Evolutionary conservation across 2,113 vertebrate genomes (phyloP).

Genomic region (Sander lucioperca): DNA sequence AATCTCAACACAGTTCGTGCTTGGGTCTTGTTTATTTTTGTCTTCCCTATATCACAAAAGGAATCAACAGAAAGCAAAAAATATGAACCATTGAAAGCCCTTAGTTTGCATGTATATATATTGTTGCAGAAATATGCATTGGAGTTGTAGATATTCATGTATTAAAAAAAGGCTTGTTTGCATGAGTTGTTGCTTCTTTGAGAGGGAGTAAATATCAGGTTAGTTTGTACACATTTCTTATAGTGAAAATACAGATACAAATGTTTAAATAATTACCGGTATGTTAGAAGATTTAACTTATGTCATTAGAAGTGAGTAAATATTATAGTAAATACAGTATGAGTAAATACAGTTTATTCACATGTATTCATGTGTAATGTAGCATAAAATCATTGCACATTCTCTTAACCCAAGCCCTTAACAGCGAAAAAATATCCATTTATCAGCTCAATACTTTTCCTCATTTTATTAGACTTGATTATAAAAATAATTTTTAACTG

Average conservation of each 20-base stretch:
- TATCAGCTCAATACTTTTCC: neutral
- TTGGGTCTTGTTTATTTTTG: slow-evolving; percentile 67
- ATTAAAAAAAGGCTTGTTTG: slow-evolving; percentile 68
- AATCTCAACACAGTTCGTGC: slow-evolving; percentile 53
- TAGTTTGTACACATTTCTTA: neutral
- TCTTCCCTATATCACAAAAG: slow-evolving; percentile 32
- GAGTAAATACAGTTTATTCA: slow-evolving; percentile 8
- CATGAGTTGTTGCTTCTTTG: slow-evolving; percentile 54
- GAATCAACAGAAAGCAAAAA: slow-evolving; percentile 30
- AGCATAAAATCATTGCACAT: neutral
- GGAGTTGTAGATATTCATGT: slow-evolving; percentile 59
- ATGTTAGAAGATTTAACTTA: neutral
- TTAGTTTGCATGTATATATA: slow-evolving; percentile 55
- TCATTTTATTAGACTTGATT: neutral
- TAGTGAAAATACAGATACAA: neutral
- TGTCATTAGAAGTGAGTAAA: slow-evolving; percentile 7
- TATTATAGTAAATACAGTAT: neutral
- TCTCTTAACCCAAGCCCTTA: slow-evolving; percentile 3
- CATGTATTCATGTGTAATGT: neutral
- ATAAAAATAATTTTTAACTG: neutral
- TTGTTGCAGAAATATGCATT: slow-evolving; percentile 63
- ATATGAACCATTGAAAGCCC: slow-evolving; percentile 25
- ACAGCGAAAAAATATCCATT: neutral
- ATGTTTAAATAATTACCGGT: neutral
- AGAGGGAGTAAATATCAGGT: neutral